Percentiles rank a stretch among this genome's conserved stretches.
Conservation (phyloP, 2,797 vertebrate genomes). For the Cheracebus regulus region DNA sequence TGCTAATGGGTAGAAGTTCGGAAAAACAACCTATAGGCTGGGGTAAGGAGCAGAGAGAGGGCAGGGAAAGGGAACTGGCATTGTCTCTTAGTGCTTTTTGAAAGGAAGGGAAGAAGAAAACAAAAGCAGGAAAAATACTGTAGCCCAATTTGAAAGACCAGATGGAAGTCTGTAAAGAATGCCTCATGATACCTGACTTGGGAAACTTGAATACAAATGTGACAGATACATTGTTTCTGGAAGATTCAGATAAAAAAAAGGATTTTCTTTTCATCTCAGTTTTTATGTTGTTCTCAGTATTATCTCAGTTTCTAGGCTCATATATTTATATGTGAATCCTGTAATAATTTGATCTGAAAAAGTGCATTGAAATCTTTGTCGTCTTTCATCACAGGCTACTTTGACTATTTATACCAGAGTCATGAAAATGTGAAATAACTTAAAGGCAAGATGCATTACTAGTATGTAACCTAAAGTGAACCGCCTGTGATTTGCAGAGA, state of each 20-base stretch:
- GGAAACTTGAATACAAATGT: background rate
- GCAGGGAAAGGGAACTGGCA: background rate
- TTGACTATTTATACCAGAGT: background rate
- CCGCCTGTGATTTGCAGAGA: background rate
- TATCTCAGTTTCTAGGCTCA: background rate
- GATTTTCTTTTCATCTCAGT: background rate
- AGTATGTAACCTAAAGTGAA: background rate
- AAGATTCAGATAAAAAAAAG: background rate
- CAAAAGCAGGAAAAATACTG: background rate
- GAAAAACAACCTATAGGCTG: background rate
- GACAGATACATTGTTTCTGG: background rate
- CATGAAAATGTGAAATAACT: background rate
- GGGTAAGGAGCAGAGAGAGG: background rate
- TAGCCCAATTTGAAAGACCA: background rate
- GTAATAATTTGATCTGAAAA: background rate
- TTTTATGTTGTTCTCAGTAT: background rate
- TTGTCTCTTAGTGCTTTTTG: background rate
- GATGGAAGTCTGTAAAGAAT: background rate
- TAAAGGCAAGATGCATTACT: background rate
- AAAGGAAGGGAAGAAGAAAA: no score
- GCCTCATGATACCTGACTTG: background rate
- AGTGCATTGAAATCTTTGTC: background rate
- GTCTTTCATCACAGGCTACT: background rate
- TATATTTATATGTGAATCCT: background rate
- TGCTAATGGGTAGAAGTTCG: background rate